phyloP scores from a whole-genome alignment of 2,888 invertebrate genomes.

The Trachelus tabidus region DNA sequence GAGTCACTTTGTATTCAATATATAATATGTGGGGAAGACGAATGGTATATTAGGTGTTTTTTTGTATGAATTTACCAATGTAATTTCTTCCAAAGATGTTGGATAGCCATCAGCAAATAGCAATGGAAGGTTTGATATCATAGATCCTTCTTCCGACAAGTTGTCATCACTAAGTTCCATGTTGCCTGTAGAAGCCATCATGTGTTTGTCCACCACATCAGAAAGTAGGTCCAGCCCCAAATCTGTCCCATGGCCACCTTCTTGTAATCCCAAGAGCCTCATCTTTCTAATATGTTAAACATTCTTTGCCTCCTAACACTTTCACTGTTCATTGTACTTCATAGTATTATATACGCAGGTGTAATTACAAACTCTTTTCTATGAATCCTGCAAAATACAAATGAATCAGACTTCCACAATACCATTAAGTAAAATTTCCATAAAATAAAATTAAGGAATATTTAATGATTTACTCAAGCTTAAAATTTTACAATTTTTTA shows the following conservation, averaged over 20 bases:
- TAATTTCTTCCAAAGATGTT: constrained; percentile 74
- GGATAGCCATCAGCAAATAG: constrained; percentile 79
- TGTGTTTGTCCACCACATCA: constrained; percentile 46
- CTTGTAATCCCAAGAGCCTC: constrained; percentile 58
- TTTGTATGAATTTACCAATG: constrained; percentile 57
- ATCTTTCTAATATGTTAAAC: constrained; percentile 46
- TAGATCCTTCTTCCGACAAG: constrained; percentile 60
- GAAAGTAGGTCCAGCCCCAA: constrained; percentile 51
- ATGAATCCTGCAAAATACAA: neutral
- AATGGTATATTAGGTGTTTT: neutral
- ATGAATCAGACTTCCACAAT: neutral
- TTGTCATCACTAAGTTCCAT: constrained; percentile 42
- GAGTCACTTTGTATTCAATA: neutral
- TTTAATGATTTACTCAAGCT: neutral
- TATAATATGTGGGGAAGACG: neutral
- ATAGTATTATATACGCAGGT: neutral
- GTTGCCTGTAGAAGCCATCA: constrained; percentile 53
- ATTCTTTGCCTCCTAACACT: constrained; percentile 10
- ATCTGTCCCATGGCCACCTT: constrained; percentile 52
- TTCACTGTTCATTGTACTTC: neutral
- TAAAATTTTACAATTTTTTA: neutral
- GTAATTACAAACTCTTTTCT: neutral
- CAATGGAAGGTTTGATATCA: constrained; percentile 80
- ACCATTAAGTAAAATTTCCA: neutral
- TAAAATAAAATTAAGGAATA: neutral